Evolutionary conservation across 2,113 vertebrate genomes (phyloP), one percentile per base, ranked within the genome.

Genomic region (Paramisgurnus dabryanus): DNA sequence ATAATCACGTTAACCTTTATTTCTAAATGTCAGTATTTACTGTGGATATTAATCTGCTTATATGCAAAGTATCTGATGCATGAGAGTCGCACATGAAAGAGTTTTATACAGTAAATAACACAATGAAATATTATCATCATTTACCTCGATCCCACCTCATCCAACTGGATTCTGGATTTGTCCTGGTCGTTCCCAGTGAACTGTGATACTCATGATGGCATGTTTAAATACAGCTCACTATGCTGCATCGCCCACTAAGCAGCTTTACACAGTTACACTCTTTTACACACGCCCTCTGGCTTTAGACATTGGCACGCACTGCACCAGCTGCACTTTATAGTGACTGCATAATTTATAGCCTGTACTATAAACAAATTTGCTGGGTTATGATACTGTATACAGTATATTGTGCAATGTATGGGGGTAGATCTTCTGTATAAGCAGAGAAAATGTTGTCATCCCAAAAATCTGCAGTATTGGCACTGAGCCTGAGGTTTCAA

Each of bases 191-290:
- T 50, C 27, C 60, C 22, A 76, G 17, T 43, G 18, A 45, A 55
- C 53, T 55, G 10, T 4, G 64, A 53, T 43, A 10, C 18, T 27
- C 68, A 47, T 9, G 27, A 2, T 13, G 60, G 57, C 18, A 1
- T n/a, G 68, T 61, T 84, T 72, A 84, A 77, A 84, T 73, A 80
- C 61, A 53, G 27, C 27, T 71, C 71, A 55, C 58, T 49, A 58
- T 60, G 53, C 34, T 11, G 8, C 57, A 43, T 67, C 49, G 18
- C 82, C 70, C 55, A 64, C 64, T 69, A 63, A 71, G 70, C 55
- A 60, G 61, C 39, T 58, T 10, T 41, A 6, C 18, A n/a, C 53
- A 53, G 49, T 41, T 18, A 39, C 55, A 18, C 17, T 7, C 55
- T n/a, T 27, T 6, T 12, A 64, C 47, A 49, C 69, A 76, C 64